Evolutionary conservation across 2,888 invertebrate species (phyloP).

Genomic region (Andricus quercusramuli): DNA sequence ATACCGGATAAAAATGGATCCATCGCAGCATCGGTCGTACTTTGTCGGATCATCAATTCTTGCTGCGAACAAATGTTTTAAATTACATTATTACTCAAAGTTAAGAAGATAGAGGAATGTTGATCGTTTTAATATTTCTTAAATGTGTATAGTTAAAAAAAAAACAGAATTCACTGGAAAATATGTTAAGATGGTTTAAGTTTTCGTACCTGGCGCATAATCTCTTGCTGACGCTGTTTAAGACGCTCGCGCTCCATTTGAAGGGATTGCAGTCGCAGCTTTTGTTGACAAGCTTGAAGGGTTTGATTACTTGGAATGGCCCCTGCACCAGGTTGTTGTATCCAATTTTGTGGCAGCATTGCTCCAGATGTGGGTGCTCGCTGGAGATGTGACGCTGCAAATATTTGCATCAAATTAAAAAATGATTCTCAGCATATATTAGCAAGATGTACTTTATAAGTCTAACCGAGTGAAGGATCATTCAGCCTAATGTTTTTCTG

Average conservation of each 20-base stretch:
- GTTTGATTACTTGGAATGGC: conserved; percentile 80
- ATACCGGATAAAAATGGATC: conserved; percentile 91
- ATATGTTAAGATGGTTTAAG: neutral
- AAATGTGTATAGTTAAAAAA: too few species aligned
- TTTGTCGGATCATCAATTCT: conserved; percentile 87
- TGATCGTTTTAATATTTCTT: too few species aligned
- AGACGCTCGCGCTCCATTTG: conserved; percentile 94
- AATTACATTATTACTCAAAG: neutral
- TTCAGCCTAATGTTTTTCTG: too few species aligned
- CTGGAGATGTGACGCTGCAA: conserved; percentile 81
- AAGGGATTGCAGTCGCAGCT: conserved; percentile 89
- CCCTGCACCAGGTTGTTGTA: conserved; percentile 80
- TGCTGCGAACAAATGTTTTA: conserved; percentile 78
- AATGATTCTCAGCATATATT: neutral
- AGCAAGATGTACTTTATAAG: neutral
- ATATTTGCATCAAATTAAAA: conserved; percentile 41
- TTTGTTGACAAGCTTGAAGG: conserved; percentile 85
- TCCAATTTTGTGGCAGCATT: conserved; percentile 81
- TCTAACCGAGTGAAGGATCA: neutral
- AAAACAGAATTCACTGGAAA: neutral
- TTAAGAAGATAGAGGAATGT: too few species aligned
- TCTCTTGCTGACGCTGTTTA: conserved; percentile 93
- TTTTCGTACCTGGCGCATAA: conserved; percentile 87
- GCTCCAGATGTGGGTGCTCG: conserved; percentile 81
- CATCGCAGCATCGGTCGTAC: conserved; percentile 84